phyloP scores from a whole-genome alignment of 2,888 invertebrate genomes.

The Alsophila aescularia region DNA sequence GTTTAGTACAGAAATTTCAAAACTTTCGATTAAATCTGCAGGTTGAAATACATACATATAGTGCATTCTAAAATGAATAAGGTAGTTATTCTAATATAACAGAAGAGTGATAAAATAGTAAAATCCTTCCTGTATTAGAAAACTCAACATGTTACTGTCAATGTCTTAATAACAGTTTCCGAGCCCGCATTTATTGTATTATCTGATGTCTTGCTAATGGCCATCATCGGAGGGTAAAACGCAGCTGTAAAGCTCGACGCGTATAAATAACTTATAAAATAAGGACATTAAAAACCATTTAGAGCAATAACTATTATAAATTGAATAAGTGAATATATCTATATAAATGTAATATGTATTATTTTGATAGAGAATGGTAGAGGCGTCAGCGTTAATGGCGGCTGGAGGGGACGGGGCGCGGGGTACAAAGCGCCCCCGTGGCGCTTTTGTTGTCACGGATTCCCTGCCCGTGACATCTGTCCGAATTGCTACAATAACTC shows the following conservation, averaged over 20 bases:
- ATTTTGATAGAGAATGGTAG: conserved; percentile 76
- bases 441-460: conserved; percentile 76
- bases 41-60: no score
- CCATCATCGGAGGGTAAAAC: conserved; percentile 70
- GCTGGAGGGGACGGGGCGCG: conserved; percentile 65
- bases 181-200: conserved; percentile 63
- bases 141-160: conserved; percentile 28
- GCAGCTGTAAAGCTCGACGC: conserved; percentile 70
- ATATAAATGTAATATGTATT: conserved; percentile 75
- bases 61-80: no score
- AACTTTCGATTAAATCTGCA: no score
- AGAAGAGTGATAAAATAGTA: not conserved
- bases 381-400: conserved; percentile 80
- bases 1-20: no score
- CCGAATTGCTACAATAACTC: conserved; percentile 81
- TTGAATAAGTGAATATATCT: conserved; percentile 65
- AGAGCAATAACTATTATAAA: conserved; percentile 77
- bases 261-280: conserved; percentile 79
- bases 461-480: conserved; percentile 82
- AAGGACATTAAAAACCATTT: conserved; percentile 83
- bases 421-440: conserved; percentile 79
- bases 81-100: no score
- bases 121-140: not conserved
- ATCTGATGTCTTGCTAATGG: conserved; percentile 79
- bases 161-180: conserved; percentile 52